Evolutionary conservation across 2,888 invertebrate species (phyloP).

Genomic region (Eupeodes latifasciatus): DNA sequence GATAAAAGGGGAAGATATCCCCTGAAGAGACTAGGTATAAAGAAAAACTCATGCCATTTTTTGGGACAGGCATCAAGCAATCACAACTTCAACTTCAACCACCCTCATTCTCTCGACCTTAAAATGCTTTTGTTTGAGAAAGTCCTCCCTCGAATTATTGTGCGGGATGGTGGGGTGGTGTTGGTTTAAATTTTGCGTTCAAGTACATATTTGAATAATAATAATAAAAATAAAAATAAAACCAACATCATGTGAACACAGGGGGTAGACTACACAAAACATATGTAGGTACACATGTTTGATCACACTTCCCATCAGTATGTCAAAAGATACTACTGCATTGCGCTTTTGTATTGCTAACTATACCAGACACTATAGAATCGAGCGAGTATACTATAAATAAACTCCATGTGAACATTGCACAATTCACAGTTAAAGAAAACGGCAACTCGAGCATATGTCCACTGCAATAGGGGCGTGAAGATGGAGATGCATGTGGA

Average conservation of each 20-base stretch:
- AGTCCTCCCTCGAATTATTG: background rate
- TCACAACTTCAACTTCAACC: constrained; percentile 2
- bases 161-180: background rate
- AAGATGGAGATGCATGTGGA: background rate
- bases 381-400: constrained; percentile 1
- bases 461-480: constrained; percentile 62
- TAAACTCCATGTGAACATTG: constrained; percentile 9
- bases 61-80: constrained; percentile 20
- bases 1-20: constrained; percentile 56
- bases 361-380: background rate
- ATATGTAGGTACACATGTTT: constrained; percentile 21
- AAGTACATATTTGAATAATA: constrained; percentile 60
- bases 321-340: constrained; percentile 69
- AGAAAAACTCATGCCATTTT: constrained; percentile 55
- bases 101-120: background rate
- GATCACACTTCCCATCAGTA: constrained; percentile 51
- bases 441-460: constrained; percentile 59
- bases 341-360: constrained; percentile 42
- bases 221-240: constrained; percentile 25
- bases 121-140: constrained; percentile 17
- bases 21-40: constrained; percentile 38
- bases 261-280: too few relatives aligned
- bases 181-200: constrained; percentile 40
- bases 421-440: constrained; percentile 56
- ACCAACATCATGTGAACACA: constrained; percentile 14